Conservation (phyloP, 53 echinoderm and acorn worm species). For the Patiria pectinifera region DNA sequence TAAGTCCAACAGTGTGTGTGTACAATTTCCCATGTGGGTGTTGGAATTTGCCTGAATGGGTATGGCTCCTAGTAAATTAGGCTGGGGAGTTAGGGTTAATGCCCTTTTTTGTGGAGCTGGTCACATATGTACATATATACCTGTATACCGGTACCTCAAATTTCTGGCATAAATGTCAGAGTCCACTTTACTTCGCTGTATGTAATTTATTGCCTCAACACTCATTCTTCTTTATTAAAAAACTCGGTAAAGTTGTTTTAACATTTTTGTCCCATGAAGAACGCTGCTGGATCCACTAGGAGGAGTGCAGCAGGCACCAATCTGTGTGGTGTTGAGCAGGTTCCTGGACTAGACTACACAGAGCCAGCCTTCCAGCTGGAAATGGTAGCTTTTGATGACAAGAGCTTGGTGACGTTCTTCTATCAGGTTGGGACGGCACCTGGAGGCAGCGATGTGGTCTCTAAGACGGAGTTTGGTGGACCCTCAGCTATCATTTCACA, state of each 20-base stretch:
- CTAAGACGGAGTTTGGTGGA: slow-evolving; percentile 52
- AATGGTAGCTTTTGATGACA: slow-evolving; percentile 59
- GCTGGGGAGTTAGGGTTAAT: too few relatives aligned
- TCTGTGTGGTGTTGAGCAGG: slow-evolving; percentile 47
- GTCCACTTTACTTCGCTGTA: too few relatives aligned
- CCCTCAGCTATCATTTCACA: slow-evolving; percentile 58
- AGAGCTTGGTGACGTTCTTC: slow-evolving; percentile 53
- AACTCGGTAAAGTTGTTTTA: not conserved
- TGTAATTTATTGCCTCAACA: too few relatives aligned
- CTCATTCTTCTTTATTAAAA: too few relatives aligned
- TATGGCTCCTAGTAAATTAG: too few relatives aligned
- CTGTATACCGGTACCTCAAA: too few relatives aligned
- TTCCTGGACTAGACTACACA: slow-evolving; percentile 63
- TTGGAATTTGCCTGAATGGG: too few relatives aligned
- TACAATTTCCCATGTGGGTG: too few relatives aligned
- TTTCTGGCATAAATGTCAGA: too few relatives aligned
- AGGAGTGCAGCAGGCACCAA: not conserved
- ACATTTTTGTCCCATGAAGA: not conserved
- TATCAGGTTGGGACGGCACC: slow-evolving; percentile 61
- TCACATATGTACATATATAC: too few relatives aligned
- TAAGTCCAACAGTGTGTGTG: too few relatives aligned
- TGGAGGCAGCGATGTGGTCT: slow-evolving; percentile 60
- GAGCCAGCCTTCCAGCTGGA: slow-evolving; percentile 64
- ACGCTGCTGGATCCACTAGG: not conserved
- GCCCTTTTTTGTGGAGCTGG: too few relatives aligned